phyloP scores from a whole-genome alignment of 2,888 invertebrate genomes.

The Aricia artaxerxes region DNA sequence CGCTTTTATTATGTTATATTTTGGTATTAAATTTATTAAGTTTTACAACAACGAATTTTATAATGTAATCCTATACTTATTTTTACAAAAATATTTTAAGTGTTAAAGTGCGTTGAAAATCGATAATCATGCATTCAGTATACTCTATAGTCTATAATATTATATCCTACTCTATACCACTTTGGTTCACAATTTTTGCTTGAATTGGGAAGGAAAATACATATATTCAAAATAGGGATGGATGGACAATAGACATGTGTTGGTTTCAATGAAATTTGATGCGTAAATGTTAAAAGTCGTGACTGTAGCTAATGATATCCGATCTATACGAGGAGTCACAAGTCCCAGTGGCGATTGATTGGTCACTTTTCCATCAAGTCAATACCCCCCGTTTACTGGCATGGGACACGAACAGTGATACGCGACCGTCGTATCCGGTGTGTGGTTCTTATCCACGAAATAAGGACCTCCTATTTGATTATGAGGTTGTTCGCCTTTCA shows the following conservation, averaged over 20 bases:
- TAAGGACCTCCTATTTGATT: slow-evolving; percentile 16
- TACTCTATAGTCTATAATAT: too few species aligned
- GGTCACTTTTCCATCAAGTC: slow-evolving; percentile 25
- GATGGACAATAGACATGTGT: background rate
- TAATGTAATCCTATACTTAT: background rate
- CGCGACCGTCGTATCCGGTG: background rate
- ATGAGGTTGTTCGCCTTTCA: slow-evolving; percentile 13
- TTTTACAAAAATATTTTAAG: background rate
- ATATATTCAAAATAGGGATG: too few species aligned
- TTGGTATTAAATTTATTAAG: background rate
- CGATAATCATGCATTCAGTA: too few species aligned
- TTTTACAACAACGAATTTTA: background rate
- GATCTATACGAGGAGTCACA: slow-evolving; percentile 10
- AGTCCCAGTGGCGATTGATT: slow-evolving; percentile 1
- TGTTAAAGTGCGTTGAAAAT: too few species aligned
- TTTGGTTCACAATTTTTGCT: too few species aligned
- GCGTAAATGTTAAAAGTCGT: background rate
- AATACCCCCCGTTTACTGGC: slow-evolving; percentile 12
- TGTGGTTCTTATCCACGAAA: slow-evolving; percentile 21
- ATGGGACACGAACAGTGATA: slow-evolving; percentile 15
- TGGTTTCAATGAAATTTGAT: background rate
- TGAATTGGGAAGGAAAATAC: too few species aligned
- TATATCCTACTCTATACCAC: too few species aligned
- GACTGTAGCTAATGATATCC: slow-evolving; percentile 6
- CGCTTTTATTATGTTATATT: background rate